Base-by-base conservation (phyloP, 35 echinoderm and acorn worm species). In the Chiridota heheva region DNA sequence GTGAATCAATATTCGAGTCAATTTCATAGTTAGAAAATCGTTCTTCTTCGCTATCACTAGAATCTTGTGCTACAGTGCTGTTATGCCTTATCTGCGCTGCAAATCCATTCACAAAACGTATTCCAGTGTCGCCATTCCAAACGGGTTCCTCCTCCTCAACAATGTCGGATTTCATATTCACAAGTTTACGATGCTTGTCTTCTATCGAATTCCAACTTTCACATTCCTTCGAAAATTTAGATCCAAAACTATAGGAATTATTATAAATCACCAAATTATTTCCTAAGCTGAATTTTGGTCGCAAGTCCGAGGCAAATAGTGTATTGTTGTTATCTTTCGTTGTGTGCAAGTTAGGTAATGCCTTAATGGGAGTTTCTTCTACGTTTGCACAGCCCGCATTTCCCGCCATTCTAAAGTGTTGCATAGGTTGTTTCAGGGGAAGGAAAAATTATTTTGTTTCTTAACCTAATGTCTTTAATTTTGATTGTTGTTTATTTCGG, bases 41-140 rank as follows among this genome's bases (percentile, higher is more conserved):
- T 8, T 74, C 70, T 20, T 78, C 75, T 29, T 78, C 75, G 22
- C 75, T 78, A 17, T 34, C 40, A 10, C 10, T 13, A 22, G 10
- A 10, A 61, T 78, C 34, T 16, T 36, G 28, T 60, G 75, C 75
- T 38, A 60, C 75, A 40, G 30, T 61, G 10, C 10, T 22, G 20
- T 78, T 78, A 37, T 78, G 75, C 34, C 75, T 36, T 43, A 78
- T 78, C 30, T 78, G 75, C 24, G 75, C 49, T 40, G 75, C 75
- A 42, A 78, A 78, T 35, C 75, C 75, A 78, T 78, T 78, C 35
- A 78, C 75, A 78, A 78, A 78, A 31, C 53, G 58, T 46, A 51
- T 17, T 31, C 42, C 70, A 28, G 33, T 1, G 16, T 78, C 75
- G 28, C 58, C 58, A 36, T 78, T 78, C 53, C 13, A 18, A 1